Percentiles rank a stretch among this genome's conserved stretches.
Evolutionary conservation across 2,113 vertebrate species (phyloP).

Genomic region (Sapayoa aenigma): DNA sequence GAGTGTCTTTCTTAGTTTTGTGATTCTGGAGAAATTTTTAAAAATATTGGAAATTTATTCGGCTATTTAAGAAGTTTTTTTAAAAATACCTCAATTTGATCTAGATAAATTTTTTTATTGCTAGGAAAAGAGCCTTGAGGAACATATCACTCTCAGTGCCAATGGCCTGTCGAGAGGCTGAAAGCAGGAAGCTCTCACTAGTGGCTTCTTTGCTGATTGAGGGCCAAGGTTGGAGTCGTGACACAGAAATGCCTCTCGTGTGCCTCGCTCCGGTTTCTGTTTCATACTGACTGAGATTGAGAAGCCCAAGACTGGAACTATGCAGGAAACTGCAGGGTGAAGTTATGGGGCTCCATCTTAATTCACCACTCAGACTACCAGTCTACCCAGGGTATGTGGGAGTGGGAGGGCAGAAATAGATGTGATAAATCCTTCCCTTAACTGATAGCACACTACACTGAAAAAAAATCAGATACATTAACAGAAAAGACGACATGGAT

Average conservation of each 20-base stretch:
- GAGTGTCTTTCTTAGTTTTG: not conserved
- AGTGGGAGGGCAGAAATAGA: not conserved
- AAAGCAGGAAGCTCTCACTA: not conserved
- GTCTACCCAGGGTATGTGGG: not conserved
- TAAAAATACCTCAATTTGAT: not conserved
- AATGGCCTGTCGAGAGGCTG: rapidly evolving
- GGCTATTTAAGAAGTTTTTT: not conserved
- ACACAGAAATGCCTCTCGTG: not conserved
- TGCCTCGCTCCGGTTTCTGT: not conserved
- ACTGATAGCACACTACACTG: not conserved
- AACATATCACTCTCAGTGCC: not conserved
- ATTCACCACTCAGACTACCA: not conserved
- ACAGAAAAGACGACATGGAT: not conserved
- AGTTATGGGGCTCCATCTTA: not conserved
- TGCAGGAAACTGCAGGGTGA: not conserved
- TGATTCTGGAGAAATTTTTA: not conserved
- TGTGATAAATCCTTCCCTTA: not conserved
- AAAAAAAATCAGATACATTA: not conserved
- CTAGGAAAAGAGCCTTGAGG: not conserved
- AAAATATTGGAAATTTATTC: not conserved
- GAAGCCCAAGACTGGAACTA: rapidly evolving
- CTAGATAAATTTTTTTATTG: not conserved
- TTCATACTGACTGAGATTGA: not conserved
- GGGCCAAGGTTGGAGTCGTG: not conserved
- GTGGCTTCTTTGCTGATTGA: not conserved